phyloP scores from a whole-genome alignment of 2,888 invertebrate species.

The Phlogophora meticulosa region DNA sequence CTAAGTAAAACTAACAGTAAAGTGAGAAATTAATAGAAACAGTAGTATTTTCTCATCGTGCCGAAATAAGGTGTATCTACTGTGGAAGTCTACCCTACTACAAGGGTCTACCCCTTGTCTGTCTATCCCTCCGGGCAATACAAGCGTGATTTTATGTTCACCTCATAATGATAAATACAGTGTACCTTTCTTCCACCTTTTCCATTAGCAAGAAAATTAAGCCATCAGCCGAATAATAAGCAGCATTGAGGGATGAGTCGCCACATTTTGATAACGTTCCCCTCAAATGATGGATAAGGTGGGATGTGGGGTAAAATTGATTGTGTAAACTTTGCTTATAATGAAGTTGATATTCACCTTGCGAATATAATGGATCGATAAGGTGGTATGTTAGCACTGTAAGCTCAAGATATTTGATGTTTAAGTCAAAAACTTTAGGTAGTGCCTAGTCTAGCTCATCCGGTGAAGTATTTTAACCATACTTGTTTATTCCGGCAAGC shows the following conservation, averaged over 20 bases:
- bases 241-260: constrained; percentile 61
- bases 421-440: background rate
- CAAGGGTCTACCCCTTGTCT: no score
- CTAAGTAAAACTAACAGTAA: no score
- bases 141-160: background rate
- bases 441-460: no score
- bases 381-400: background rate
- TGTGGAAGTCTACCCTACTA: no score
- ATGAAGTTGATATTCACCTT: constrained; percentile 45
- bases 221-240: constrained; percentile 44
- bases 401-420: background rate
- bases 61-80: no score
- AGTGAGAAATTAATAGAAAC: no score
- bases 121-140: no score
- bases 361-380: background rate
- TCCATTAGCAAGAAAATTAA: constrained; percentile 52
- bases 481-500: no score
- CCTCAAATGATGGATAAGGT: constrained; percentile 60
- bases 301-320: constrained; percentile 49
- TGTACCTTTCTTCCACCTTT: constrained; percentile 26
- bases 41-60: no score
- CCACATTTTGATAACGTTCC: constrained; percentile 42
- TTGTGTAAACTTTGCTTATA: constrained; percentile 42
- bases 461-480: no score
- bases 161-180: constrained; percentile 21